Percentiles rank a stretch among this genome's conserved stretches.
Evolutionary conservation across 2,888 invertebrate species (phyloP).

Genomic region (Lamellibrachia columna): DNA sequence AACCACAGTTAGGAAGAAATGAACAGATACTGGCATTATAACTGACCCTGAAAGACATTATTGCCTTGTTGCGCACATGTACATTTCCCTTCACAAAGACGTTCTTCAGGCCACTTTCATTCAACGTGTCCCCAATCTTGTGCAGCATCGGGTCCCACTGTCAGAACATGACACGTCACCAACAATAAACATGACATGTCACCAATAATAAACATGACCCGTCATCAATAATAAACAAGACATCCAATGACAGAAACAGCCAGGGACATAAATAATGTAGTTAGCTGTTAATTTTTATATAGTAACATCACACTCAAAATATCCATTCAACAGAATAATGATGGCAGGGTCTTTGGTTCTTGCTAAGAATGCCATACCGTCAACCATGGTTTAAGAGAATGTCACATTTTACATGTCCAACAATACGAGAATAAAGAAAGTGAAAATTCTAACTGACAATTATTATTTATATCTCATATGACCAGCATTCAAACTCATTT

Average conservation of each 20-base stretch:
- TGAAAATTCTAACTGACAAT: too few species aligned
- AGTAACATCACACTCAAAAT: too few species aligned
- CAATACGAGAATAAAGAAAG: too few species aligned
- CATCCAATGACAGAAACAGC: neutral
- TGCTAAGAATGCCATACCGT: too few species aligned
- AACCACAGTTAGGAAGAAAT: neutral
- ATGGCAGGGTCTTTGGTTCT: too few species aligned
- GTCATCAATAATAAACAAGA: neutral
- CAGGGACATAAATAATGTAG: too few species aligned
- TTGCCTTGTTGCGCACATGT: constrained; percentile 30
- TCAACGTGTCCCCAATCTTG: constrained; percentile 30
- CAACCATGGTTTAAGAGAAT: too few species aligned
- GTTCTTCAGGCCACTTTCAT: constrained; percentile 29
- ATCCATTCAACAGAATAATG: too few species aligned
- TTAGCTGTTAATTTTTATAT: too few species aligned
- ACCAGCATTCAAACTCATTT: too few species aligned
- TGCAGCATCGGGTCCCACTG: constrained; percentile 31
- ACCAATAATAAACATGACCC: neutral
- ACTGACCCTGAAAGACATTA: constrained; percentile 32
- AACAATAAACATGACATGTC: neutral
- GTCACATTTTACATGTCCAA: too few species aligned
- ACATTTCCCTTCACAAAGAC: constrained; percentile 37
- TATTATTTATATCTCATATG: too few species aligned
- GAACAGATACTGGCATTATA: neutral
- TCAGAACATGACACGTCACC: neutral